Base-by-base conservation (phyloP, 2,888 invertebrate species). In the Perizoma flavofasciatum region DNA sequence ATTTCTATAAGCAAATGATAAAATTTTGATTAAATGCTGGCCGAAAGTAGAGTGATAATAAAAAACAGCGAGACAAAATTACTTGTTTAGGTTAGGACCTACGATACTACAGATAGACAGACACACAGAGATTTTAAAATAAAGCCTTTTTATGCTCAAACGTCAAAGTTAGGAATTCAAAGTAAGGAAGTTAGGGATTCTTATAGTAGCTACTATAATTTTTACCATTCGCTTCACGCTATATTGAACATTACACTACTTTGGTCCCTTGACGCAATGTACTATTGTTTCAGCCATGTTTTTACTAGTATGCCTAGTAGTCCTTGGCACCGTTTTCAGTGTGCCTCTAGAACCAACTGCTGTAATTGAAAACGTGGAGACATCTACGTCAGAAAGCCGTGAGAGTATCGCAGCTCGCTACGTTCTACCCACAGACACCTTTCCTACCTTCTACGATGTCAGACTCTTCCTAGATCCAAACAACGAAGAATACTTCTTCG, bases 361-460 rank as follows among this genome's bases (percentile, higher is more conserved):
- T 10, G 41, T 10, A 41, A 41, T 10, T 5, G 46, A 57, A 10
- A 53, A 50, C 10, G 58, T 55, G 32, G 47, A 61, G 32, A 55
- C 63, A 6, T 65, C 67, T 33, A 74, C 71, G 9, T 55, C 75
- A 0, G 22, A 22, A 22, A 22, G 22, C 22, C 22, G 22, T 22
- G 22, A 22, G 22, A 22, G 22, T 22, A 22, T 22, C 22, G 70
- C 72, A 0, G 80, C 75, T 0, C 69, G 62, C 34, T 94, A 94
- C 76, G 88, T 93, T 0, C 82, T 95, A 7, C 94, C 95, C 0
- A 82, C 80, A 0, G 86, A 85, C 39, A 85, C 94, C 0, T 72
- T 71, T n/a, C 95, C 95, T 0, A 81, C 78, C 0, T 86, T 86
- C 65, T 95, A 95, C 71, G 85, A 85, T 11, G 85, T 95, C 9